Evolutionary conservation across 2,113 vertebrate species (phyloP).

Genomic region (Oenanthe oenanthe): DNA sequence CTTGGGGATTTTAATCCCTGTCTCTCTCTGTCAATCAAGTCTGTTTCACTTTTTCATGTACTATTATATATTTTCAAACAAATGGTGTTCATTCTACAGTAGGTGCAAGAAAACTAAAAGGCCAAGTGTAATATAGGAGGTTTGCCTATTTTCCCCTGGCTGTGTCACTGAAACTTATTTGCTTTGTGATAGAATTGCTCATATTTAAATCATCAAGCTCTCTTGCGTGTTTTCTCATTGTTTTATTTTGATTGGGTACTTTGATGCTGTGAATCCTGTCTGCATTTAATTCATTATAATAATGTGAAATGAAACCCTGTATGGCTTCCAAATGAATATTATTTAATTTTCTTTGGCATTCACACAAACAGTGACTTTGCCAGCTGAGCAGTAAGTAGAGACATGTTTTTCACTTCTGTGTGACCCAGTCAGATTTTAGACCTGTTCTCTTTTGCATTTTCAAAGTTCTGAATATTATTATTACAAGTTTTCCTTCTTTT

Average conservation of each 20-base stretch:
- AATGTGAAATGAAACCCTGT: constrained; percentile 23
- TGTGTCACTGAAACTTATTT: neutral
- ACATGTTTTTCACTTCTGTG: neutral
- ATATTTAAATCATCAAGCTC: constrained; percentile 32
- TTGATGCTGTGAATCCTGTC: constrained; percentile 16
- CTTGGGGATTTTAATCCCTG: constrained; percentile 8
- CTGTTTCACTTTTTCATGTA: neutral
- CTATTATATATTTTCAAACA: neutral
- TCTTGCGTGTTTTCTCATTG: neutral
- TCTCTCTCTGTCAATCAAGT: constrained; percentile 18
- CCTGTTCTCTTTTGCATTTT: neutral
- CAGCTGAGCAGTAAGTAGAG: constrained; percentile 24
- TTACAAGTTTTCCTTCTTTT: neutral
- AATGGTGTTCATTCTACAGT: neutral
- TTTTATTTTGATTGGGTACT: constrained; percentile 35
- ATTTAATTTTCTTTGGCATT: constrained; percentile 46
- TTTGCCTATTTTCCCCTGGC: neutral
- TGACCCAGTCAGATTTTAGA: neutral
- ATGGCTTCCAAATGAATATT: constrained; percentile 42
- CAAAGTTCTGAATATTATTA: neutral
- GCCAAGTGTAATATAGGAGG: neutral
- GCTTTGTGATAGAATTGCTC: neutral
- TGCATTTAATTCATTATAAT: constrained; percentile 48
- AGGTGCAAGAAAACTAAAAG: neutral
- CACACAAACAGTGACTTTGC: neutral